Evolutionary conservation across 2,888 invertebrate genomes (phyloP).

Genomic region (Masnerella sp.): DNA sequence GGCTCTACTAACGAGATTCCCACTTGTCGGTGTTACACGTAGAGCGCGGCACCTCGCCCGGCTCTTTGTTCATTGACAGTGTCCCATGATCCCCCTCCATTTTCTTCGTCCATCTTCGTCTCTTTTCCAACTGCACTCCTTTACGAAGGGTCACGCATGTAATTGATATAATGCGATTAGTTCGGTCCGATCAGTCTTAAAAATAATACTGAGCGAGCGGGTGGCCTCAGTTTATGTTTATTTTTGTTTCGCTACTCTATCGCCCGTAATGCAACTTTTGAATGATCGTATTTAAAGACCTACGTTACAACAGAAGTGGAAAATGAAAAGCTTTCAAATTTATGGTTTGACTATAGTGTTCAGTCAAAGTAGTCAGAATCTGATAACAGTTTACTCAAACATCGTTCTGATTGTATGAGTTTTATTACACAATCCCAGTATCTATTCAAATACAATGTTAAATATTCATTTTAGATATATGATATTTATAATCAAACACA

Average conservation of each 20-base stretch:
- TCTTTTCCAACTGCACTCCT: slow-evolving; percentile 14
- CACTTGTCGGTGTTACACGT: slow-evolving; percentile 46
- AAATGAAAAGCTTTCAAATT: no score
- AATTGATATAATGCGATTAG: slow-evolving; percentile 24
- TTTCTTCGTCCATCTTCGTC: slow-evolving; percentile 15
- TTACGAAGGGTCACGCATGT: slow-evolving; percentile 22
- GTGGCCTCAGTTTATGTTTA: slow-evolving; percentile 13
- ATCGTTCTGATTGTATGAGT: no score
- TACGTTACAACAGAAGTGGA: no score
- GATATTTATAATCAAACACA: no score
- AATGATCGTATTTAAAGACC: no score
- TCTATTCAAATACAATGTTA: no score
- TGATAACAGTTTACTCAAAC: no score
- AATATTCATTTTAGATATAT: no score
- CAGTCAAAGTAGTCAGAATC: no score
- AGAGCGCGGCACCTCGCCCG: slow-evolving; percentile 37
- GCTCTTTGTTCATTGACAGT: slow-evolving; percentile 52
- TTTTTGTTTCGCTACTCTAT: slow-evolving; percentile 22
- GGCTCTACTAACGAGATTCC: slow-evolving; percentile 57
- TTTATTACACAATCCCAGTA: no score
- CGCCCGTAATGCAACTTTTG: no score
- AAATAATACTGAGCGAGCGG: slow-evolving; percentile 12
- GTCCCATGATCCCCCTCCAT: slow-evolving; percentile 36
- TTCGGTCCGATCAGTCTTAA: slow-evolving; percentile 15
- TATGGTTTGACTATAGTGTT: no score